Conservation (phyloP, 2,797 vertebrate species). For the Enteromius radiatus region DNA sequence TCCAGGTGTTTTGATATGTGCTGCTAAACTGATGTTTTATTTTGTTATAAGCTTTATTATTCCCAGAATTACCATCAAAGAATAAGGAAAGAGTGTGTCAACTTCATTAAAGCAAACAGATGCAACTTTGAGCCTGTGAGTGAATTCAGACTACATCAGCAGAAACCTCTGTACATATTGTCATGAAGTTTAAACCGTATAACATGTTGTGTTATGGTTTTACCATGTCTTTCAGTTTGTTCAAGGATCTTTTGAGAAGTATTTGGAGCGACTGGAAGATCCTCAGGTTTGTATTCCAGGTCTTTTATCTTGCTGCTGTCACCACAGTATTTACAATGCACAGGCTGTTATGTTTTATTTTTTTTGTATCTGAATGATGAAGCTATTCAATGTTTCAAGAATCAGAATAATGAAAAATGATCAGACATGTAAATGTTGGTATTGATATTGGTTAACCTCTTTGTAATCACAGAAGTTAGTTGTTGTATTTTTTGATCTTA, state of each 20-base stretch:
- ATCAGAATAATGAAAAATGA: not conserved
- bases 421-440: not conserved
- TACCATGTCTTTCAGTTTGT: constrained; percentile 81
- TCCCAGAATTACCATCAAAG: constrained; percentile 80
- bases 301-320: not conserved
- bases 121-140: constrained; percentile 77
- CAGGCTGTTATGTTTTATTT: not conserved
- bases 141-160: not conserved
- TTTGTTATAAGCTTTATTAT: constrained; percentile 69
- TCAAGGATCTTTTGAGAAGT: constrained; percentile 95
- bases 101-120: constrained; percentile 76
- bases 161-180: not conserved
- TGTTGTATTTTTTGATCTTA: no score
- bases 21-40: not conserved
- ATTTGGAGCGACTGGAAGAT: constrained; percentile 90
- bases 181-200: not conserved
- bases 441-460: no score
- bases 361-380: not conserved
- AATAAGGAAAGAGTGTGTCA: constrained; percentile 76
- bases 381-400: not conserved
- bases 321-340: not conserved
- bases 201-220: not conserved
- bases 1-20: not conserved
- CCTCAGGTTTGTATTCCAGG: constrained; percentile 82
- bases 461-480: no score